Evolutionary conservation across 2,797 vertebrate species (phyloP), one percentile per base, ranked within the genome.

Genomic region (Gallinago stenura): DNA sequence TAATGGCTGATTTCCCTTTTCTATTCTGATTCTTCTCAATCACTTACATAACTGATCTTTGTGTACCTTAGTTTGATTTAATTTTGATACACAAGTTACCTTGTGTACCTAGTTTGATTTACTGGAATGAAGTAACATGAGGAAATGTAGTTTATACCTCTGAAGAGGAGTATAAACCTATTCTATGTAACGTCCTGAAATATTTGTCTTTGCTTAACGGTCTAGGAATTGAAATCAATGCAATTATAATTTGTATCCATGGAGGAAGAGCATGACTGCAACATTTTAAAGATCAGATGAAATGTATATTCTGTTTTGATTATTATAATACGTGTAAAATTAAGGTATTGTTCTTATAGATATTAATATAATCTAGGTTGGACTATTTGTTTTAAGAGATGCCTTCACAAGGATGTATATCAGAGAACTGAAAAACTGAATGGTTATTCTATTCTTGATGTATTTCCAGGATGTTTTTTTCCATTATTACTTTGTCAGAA

Each of bases 1-100:
- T 98, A 98, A 93, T 73, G 65, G 60, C 35, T 0, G 3, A 56
- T 62, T 92, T 85, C 41, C 50, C 43, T 93, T 87, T 96, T 51
- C 81, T 75, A 3, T 66, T 86, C 35, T 25, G 45, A 31, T 70
- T 24, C 21, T 94, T 62, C 35, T 80, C 68, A 45, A 21, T 78
- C 33, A 17, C 37, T 89, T 64, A 31, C 2, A 7, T 28, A 41
- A 28, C 3, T 80, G 68, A 50, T 45, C 66, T 93, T 94, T 97
- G 54, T 79, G 48, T 54, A 11, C 16, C n/a, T 64, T 35, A 37
- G 15, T 81, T 39, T 39, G 39, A 39, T 39, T 39, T 39, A 39
- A 39, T 39, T 39, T 39, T 39, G 39, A 39, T 39, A 39, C 39
- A 45, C 78, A 46, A 58, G 60, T 75, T 96, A 13, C 39, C 39